phyloP scores from a whole-genome alignment of 2,888 invertebrate species.

The Trissoscelio sp. region DNA sequence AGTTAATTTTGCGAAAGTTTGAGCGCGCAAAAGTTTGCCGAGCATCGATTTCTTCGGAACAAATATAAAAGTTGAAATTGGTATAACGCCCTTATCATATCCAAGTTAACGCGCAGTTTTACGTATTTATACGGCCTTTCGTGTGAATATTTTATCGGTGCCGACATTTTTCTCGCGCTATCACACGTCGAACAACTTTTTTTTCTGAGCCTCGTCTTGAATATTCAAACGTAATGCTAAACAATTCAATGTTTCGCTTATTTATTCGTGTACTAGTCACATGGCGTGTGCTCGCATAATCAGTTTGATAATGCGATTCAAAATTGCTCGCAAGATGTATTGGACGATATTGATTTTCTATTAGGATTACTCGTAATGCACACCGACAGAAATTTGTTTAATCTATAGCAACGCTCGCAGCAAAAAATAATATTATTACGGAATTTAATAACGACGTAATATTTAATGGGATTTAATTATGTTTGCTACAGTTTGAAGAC shows the following conservation, averaged over 20 bases:
- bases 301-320: slow-evolving; percentile 3
- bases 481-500: no score
- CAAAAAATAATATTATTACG: no score
- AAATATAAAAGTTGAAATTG: slow-evolving; percentile 56
- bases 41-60: slow-evolving; percentile 46
- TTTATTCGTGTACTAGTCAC: slow-evolving; percentile 13
- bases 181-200: slow-evolving; percentile 10
- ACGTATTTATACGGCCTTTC: slow-evolving; percentile 35
- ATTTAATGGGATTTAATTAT: no score
- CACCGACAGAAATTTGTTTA: not conserved
- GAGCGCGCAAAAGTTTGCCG: slow-evolving; percentile 19
- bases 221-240: slow-evolving; percentile 2
- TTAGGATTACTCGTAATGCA: slow-evolving; percentile 15
- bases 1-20: slow-evolving; percentile 53
- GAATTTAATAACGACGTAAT: no score
- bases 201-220: not conserved
- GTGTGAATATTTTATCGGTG: slow-evolving; percentile 32
- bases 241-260: slow-evolving; percentile 13
- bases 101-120: slow-evolving; percentile 39
- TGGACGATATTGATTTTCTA: slow-evolving; percentile 19
- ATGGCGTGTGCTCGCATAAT: slow-evolving; percentile 6
- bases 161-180: not conserved
- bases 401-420: no score
- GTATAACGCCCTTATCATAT: slow-evolving; percentile 45
- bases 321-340: slow-evolving; percentile 19